Evolutionary conservation across 2,888 invertebrate species (phyloP).

Genomic region (Drosophila kuntzei): DNA sequence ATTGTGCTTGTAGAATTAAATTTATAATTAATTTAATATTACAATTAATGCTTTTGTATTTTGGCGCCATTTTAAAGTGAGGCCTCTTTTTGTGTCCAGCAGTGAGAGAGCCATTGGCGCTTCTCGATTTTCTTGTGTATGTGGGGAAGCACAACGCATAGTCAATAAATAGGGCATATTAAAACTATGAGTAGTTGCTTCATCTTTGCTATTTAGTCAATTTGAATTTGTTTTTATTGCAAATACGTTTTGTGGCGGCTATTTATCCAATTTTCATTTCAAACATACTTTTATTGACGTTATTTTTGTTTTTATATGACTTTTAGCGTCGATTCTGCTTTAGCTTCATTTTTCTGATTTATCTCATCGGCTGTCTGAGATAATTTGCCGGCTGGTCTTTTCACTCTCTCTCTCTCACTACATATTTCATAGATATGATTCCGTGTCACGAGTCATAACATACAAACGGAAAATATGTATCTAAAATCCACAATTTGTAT

Average conservation of each 20-base stretch:
- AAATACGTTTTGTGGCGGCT: slow-evolving; percentile 36
- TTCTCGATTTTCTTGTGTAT: slow-evolving; percentile 20
- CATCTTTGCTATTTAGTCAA: slow-evolving; percentile 18
- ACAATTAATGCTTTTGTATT: slow-evolving; percentile 13
- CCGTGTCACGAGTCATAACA: slow-evolving; percentile 38
- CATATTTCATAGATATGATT: slow-evolving; percentile 40
- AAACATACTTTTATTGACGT: slow-evolving; percentile 42
- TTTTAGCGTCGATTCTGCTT: slow-evolving; percentile 69
- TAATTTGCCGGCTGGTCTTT: slow-evolving; percentile 57
- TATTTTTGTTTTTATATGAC: slow-evolving; percentile 75
- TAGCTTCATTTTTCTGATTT: slow-evolving; percentile 39
- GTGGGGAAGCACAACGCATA: slow-evolving; percentile 15
- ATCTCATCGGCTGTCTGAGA: slow-evolving; percentile 39
- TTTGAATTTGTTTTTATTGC: slow-evolving; percentile 51
- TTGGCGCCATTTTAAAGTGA: slow-evolving; percentile 74
- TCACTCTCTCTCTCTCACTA: slow-evolving; percentile 21
- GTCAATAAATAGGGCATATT: slow-evolving; percentile 31
- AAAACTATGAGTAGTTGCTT: not conserved
- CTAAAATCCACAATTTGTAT: not conserved
- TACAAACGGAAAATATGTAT: not conserved
- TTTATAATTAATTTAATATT: not conserved
- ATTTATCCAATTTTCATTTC: slow-evolving; percentile 50
- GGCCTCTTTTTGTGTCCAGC: slow-evolving; percentile 48
- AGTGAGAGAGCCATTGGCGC: slow-evolving; percentile 43
- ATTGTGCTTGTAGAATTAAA: not conserved